These are phyloP conservation scores for Nezara viridula DNA, from an alignment of 2,888 invertebrate species.

Conservation along the genomic window DNA sequence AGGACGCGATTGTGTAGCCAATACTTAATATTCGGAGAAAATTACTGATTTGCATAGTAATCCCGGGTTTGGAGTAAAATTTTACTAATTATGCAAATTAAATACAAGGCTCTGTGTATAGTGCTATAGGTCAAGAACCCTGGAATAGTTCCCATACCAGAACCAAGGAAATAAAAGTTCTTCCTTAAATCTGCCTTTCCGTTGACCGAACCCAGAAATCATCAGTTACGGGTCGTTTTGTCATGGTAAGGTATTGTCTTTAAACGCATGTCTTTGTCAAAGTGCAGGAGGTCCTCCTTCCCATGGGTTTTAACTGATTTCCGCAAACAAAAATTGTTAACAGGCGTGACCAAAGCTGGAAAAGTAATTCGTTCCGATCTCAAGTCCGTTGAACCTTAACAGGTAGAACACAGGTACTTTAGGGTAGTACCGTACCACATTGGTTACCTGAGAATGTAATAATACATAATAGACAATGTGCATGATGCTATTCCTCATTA, in stretches of 20 bases:
- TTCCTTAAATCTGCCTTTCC: neutral
- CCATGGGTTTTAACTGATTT: slow-evolving; percentile 3
- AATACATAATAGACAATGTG: too few species aligned
- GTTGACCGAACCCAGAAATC: neutral
- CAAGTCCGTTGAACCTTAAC: neutral
- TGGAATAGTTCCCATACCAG: neutral
- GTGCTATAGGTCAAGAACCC: neutral
- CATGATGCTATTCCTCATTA: neutral
- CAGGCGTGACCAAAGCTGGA: slow-evolving; percentile 3
- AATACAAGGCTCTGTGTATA: neutral
- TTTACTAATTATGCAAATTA: slow-evolving; percentile 46
- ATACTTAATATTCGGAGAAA: slow-evolving; percentile 28
- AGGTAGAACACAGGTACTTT: neutral
- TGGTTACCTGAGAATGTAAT: slow-evolving; percentile 5
- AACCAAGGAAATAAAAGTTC: slow-evolving; percentile 19
- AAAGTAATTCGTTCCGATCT: slow-evolving; percentile 23
- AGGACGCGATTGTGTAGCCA: slow-evolving; percentile 12
- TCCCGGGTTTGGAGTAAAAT: slow-evolving; percentile 9
- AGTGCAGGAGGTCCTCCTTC: neutral
- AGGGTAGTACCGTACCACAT: neutral
- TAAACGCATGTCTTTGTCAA: slow-evolving; percentile 10
- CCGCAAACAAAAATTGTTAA: slow-evolving; percentile 42
- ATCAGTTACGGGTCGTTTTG: neutral
- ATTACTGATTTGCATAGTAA: slow-evolving; percentile 39
- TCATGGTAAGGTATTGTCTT: slow-evolving; percentile 14